phyloP scores from a whole-genome alignment of 2,113 vertebrate genomes.

The Oostethus manadensis region DNA sequence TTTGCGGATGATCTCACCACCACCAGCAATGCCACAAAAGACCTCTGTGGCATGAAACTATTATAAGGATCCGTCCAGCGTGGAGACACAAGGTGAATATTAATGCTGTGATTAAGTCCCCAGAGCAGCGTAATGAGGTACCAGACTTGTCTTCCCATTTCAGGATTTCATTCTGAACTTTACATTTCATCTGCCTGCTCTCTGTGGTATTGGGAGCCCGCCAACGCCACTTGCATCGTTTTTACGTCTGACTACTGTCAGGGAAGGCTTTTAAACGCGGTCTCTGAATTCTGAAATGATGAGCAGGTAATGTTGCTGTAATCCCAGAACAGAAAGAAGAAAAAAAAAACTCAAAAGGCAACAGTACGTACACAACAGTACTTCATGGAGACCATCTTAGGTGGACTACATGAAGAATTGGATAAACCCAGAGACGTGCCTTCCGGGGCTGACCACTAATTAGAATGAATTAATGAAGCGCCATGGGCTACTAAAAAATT shows the following conservation, averaged over 20 bases:
- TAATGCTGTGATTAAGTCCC: slow-evolving; percentile 22
- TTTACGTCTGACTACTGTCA: slow-evolving; percentile 6
- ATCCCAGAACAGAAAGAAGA: slow-evolving; percentile 15
- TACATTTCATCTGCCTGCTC: slow-evolving; percentile 3
- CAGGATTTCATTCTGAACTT: slow-evolving; percentile 12
- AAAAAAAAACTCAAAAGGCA: slow-evolving; percentile 4
- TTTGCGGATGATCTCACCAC: no score
- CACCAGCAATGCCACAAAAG: no score
- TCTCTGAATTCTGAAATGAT: slow-evolving; percentile 17
- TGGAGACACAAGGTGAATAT: slow-evolving; percentile 11
- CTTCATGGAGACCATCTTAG: slow-evolving; percentile 9
- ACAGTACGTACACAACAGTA: not conserved
- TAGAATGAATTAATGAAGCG: slow-evolving; percentile 27
- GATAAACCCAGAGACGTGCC: slow-evolving; percentile 19
- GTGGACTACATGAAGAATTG: slow-evolving; percentile 12
- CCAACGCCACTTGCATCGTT: slow-evolving; percentile 10
- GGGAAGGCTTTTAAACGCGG: slow-evolving; percentile 14
- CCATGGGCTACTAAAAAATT: slow-evolving; percentile 16
- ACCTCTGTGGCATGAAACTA: not conserved
- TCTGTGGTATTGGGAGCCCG: slow-evolving; percentile 9
- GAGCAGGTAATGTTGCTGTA: slow-evolving; percentile 19
- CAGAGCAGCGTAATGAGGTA: slow-evolving; percentile 17
- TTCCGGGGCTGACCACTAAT: slow-evolving; percentile 33
- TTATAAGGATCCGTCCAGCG: not conserved
- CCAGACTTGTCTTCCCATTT: slow-evolving; percentile 23